Evolutionary conservation across 2,797 vertebrate species (phyloP), one percentile per base, ranked within the genome.

Genomic region (Micropoecilia bifurca): DNA sequence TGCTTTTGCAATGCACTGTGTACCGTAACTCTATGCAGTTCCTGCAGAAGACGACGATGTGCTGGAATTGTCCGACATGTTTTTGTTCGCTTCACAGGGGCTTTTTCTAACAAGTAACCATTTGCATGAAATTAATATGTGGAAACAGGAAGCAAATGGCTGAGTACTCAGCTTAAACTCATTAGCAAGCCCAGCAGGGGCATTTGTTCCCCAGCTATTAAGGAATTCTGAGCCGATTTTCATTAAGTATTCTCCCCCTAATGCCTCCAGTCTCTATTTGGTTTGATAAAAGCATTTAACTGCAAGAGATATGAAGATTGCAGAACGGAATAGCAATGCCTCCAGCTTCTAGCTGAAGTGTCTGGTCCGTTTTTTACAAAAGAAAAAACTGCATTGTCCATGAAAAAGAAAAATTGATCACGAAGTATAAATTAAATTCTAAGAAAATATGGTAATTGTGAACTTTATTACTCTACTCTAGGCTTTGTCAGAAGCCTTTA

Each of bases 51-150:
- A 90, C 90, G 84, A 85, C 28, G 66, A 73, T 46, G 85, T 86
- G 88, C 71, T 86, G 57, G 69, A 85, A 83, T 66, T 75, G 77
- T 71, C 47, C 83, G 50, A 81, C 73, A 72, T 79, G 74, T 80
- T 82, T 48, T 79, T 88, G 81, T 88, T 80, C 83, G 83, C 73
- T 77, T 79, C 81, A 85, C 83, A 75, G 61, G 47, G 72, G 77
- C 71, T 75, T 88, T 53, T 76, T 28, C 9, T 43, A 46, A 77
- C 28, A 59, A 87, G 87, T 85, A 79, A 2, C 75, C 77, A 92
- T 94, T 94, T 93, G 90, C 93, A 94, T 94, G 90, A 92, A 92
- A 95, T 93, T 82, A 93, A 92, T 91, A 92, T 90, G 88, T 90
- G 85, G 80, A 87, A 79, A 75, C 74, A 57, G 80, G 77, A 78